Evolutionary conservation across 1,140 invertebrate species (phyloP), one percentile per base, ranked within the genome.

Genomic region (Leucophenga varia): DNA sequence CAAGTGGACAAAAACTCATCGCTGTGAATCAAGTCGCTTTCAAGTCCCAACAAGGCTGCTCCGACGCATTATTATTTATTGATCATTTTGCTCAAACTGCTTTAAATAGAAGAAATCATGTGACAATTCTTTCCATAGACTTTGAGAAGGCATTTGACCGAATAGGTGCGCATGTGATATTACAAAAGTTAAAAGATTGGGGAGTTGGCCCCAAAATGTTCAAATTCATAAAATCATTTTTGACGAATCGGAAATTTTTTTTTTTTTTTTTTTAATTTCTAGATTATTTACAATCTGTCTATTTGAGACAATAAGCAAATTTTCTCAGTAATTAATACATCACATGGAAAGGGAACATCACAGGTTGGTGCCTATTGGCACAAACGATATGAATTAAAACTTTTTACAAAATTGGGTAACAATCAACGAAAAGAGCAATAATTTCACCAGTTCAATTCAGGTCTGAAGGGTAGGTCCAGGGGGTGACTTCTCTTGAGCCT

Each of bases 1-100:
- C 49, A 9, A 5, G 22, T 0, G 19, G 37, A 17, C n/a, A 41
- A 3, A 36, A 54, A 17, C 9, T 55, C 14, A 52, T 57, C 7
- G 47, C 49, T 16, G n/a, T 43, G 20, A 42, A 59, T 8, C 48
- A 70, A 45, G 64, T 67, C 44, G 52, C 48, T 0, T 64, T 64
- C 22, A 34, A 45, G 8, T 32, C 22, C 13, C 8, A 30, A 6
- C 25, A n/a, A 42, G 20, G 21, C 39, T 28, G 21, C 12, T 16
- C 14, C 3, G 39, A 42, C 13, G 39, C 12, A 3, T 17, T 42
- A 4, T 25, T 42, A 16, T 17, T 28, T 22, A 42, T 42, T 12
- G 20, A 42, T 17, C 5, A 14, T 13, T 42, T 28, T 39, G 12
- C 19, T 4, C 13, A 17, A 21, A 39, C 19, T 13, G 37, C 37